Percentiles rank a stretch among this genome's conserved stretches.
These are phyloP conservation scores for Alitta virens DNA, from an alignment of 2,888 invertebrate species.

Conservation along the genomic window DNA sequence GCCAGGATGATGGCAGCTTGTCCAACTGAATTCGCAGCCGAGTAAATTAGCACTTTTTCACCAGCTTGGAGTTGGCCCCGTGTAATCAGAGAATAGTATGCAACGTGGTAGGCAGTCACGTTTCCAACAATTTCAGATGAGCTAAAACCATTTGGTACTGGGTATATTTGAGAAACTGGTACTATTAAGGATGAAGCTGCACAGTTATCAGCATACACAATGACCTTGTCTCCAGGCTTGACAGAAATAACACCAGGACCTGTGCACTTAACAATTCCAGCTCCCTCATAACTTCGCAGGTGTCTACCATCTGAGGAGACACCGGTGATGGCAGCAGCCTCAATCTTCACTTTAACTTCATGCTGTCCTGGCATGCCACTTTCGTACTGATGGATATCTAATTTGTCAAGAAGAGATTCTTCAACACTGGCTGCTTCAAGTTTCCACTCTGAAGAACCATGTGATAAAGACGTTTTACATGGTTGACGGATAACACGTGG, in stretches of 20 bases:
- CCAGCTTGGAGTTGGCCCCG: neutral
- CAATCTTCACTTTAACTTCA: neutral
- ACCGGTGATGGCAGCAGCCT: neutral
- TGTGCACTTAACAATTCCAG: conserved; percentile 4
- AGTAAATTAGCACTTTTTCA: neutral
- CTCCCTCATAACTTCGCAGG: neutral
- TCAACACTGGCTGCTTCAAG: neutral
- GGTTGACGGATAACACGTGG: conserved; percentile 1
- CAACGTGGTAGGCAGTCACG: neutral
- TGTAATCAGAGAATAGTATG: neutral
- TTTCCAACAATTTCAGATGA: neutral
- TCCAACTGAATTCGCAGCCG: neutral
- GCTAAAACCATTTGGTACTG: neutral
- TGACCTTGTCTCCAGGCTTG: conserved; percentile 2
- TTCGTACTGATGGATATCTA: neutral
- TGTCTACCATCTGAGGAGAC: neutral
- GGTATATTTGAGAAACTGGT: neutral
- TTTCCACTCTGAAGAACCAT: neutral
- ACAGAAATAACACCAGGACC: neutral
- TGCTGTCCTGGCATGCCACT: neutral
- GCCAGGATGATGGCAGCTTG: conserved; percentile 3
- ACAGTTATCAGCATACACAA: conserved; percentile 5
- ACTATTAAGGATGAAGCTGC: neutral
- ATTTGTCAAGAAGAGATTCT: neutral
- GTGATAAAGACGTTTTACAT: neutral